Base-by-base conservation (phyloP, 2,888 invertebrate species). In the Troides oblongomaculatus region DNA sequence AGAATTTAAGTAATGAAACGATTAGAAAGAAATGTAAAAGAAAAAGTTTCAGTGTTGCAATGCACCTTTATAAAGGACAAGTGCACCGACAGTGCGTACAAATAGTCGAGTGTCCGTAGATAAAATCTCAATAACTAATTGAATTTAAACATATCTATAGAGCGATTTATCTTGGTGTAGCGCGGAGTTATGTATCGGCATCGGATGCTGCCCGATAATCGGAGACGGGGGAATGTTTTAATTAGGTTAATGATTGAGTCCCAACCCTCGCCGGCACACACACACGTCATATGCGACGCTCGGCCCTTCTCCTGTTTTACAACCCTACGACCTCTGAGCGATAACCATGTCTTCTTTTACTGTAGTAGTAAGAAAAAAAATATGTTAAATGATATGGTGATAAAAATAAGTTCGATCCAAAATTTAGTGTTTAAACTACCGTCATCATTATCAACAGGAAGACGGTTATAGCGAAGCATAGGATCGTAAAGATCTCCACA, bases 151-250 rank as follows among this genome's bases (percentile, higher is more conserved):
- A 64, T 68, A 70, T 70, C 71, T 70, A 73, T 70, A 62, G 36
- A 59, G 21, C 66, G n/a, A 64, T 61, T 68, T 73, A 73, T 72
- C 71, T 69, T 60, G 62, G 56, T 36, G 58, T 61, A 56, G 62
- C 64, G 56, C 59, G 46, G 66, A 70, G 70, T 70, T 72, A 72
- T 71, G 69, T 71, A 70, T 69, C 69, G 69, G 64, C 71, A 64
- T 72, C 71, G 69, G 72, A 66, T 66, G 62, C 68, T 66, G 68
- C 25, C 62, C 68, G 79, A 80, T 78, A 77, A 78, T 75, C 78
- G 76, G 73, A 74, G 71, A 75, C 71, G 62, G 74, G 77, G 79
- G 87, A 87, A 88, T 87, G 83, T 87, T 87, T 88, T 87, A 89
- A 89, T 89, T 88, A 84, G 86, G 84, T 79, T 84, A 84, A 82